phyloP scores from a whole-genome alignment of 2,888 invertebrate species.

The Latheticus oryzae region DNA sequence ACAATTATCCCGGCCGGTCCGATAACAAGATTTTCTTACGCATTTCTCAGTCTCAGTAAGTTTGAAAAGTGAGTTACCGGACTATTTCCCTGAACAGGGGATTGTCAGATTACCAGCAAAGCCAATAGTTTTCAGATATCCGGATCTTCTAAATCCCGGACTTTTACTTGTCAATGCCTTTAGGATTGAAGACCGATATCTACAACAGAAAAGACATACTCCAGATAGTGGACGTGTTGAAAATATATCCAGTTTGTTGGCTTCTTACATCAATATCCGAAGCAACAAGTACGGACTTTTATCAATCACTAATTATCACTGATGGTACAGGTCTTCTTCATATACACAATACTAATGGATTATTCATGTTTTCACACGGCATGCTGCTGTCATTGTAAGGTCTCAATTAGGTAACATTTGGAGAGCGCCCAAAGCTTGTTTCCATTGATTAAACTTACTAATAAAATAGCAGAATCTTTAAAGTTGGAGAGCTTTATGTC shows the following conservation, averaged over 20 bases:
- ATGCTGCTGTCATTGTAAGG: too few relatives aligned
- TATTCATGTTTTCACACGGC: constrained; percentile 9
- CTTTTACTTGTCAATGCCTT: constrained; percentile 52
- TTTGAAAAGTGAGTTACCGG: constrained; percentile 54
- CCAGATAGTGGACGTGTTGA: constrained; percentile 6
- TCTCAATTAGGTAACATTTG: too few relatives aligned
- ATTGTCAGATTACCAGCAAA: constrained; percentile 57
- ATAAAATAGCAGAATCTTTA: neutral
- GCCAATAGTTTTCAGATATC: constrained; percentile 56
- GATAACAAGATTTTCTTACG: constrained; percentile 54
- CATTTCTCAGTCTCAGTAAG: constrained; percentile 51
- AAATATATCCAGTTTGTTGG: too few relatives aligned
- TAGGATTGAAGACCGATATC: constrained; percentile 35
- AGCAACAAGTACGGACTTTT: constrained; percentile 33
- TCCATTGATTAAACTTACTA: too few relatives aligned
- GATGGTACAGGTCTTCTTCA: too few relatives aligned
- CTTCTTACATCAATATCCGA: too few relatives aligned
- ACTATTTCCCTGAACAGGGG: constrained; percentile 53
- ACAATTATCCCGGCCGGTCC: constrained; percentile 3
- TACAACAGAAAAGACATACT: constrained; percentile 16
- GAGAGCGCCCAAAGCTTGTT: too few relatives aligned
- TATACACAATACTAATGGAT: constrained; percentile 3
- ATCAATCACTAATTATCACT: neutral
- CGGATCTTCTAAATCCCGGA: constrained; percentile 46
- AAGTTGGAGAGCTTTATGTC: constrained; percentile 15